Evolutionary conservation across 2,113 vertebrate species (phyloP).

Genomic region (Phaethornis superciliosus): DNA sequence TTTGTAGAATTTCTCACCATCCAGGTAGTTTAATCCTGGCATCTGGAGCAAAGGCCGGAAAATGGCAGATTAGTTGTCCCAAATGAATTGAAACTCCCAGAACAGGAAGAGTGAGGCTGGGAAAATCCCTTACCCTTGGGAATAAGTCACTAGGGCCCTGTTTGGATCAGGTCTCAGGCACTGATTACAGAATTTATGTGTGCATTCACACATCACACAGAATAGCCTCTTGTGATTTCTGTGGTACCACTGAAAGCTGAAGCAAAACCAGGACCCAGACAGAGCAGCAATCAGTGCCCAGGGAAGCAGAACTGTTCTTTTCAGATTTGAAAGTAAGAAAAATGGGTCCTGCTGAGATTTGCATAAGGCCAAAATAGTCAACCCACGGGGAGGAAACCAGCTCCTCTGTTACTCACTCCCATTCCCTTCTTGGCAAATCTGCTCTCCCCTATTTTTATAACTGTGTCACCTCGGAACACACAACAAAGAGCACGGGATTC

Average conservation of each 20-base stretch:
- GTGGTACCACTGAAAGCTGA: fast-evolving
- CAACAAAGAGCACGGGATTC: not conserved
- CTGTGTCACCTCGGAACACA: not conserved
- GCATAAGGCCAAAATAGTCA: not conserved
- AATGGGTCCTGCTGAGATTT: not conserved
- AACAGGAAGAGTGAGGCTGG: not conserved
- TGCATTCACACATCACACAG: fast-evolving
- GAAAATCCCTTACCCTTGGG: not conserved
- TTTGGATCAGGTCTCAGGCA: not conserved
- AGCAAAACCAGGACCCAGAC: not conserved
- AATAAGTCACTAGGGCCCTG: not conserved
- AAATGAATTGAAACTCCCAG: not conserved
- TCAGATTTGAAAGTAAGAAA: not conserved
- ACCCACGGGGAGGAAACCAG: not conserved
- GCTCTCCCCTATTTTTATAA: not conserved
- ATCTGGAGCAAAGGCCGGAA: not conserved
- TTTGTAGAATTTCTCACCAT: not conserved
- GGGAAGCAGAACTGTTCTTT: not conserved
- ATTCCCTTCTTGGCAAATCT: not conserved
- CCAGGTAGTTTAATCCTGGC: not conserved
- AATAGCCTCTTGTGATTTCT: not conserved
- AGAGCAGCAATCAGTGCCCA: not conserved
- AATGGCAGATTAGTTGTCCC: not conserved
- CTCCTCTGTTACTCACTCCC: not conserved
- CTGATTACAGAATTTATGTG: no score